A percentile compares a stretch with the other conserved stretches of the same genome.
Conservation (phyloP, 2,113 vertebrate genomes). For the Serilophus lunatus region DNA sequence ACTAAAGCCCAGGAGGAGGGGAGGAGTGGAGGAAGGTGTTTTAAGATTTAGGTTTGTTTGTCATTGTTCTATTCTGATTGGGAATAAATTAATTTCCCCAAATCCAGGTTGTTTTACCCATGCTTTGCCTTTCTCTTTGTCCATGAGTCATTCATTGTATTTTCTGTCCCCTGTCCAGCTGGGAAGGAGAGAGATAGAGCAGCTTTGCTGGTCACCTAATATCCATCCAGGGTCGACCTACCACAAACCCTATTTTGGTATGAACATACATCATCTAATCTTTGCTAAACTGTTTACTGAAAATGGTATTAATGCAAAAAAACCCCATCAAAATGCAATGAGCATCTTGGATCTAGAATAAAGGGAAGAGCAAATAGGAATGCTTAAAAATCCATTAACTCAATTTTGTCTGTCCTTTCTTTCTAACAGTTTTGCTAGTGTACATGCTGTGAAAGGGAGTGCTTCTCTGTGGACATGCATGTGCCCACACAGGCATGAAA, state of each 20-base stretch:
- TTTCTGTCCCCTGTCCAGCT: background rate
- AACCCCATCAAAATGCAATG: background rate
- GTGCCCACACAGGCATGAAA: background rate
- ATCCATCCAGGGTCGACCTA: background rate
- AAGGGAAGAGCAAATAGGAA: background rate
- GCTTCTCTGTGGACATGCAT: background rate
- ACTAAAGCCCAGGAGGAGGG: background rate
- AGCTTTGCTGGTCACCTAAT: background rate
- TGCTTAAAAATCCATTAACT: background rate
- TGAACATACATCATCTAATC: background rate
- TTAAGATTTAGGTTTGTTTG: background rate
- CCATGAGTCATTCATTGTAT: background rate
- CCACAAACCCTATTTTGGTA: background rate
- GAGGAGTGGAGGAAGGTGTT: fast-evolving
- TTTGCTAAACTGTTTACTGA: background rate
- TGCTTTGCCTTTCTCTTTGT: background rate
- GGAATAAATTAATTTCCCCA: background rate
- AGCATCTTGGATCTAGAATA: background rate
- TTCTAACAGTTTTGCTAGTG: background rate
- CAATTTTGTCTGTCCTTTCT: background rate
- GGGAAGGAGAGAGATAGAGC: background rate
- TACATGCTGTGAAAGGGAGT: background rate
- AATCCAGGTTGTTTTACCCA: background rate
- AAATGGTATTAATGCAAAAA: background rate
- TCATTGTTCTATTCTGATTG: background rate